Conservation (phyloP, 1,140 invertebrate genomes). For the Phenacoccus solenopsis region DNA sequence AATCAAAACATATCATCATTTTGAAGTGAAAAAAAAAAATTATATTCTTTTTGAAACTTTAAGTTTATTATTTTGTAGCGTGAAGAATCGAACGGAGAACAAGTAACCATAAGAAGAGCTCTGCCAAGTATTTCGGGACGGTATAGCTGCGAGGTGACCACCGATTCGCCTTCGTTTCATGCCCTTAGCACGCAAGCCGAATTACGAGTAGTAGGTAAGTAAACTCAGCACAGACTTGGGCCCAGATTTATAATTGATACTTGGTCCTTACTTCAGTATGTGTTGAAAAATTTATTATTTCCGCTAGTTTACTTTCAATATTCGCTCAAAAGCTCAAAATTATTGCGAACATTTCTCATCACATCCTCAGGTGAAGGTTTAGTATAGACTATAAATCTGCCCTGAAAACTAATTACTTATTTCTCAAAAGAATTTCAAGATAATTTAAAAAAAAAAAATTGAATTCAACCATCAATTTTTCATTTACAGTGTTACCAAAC, state of each 20-base stretch:
- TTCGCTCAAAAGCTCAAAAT: too few relatives aligned
- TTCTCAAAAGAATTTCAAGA: not conserved
- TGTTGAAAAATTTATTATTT: too few relatives aligned
- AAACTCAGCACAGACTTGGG: too few relatives aligned
- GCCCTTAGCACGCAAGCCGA: constrained; percentile 22
- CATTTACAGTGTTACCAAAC: constrained; percentile 8
- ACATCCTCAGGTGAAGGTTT: too few relatives aligned
- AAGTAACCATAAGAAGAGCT: constrained; percentile 56
- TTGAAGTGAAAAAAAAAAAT: too few relatives aligned
- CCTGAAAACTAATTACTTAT: not conserved
- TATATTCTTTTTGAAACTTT: too few relatives aligned
- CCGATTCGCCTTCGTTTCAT: constrained; percentile 55
- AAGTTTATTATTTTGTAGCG: constrained; percentile 36
- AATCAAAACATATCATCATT: too few relatives aligned
- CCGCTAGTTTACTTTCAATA: too few relatives aligned
- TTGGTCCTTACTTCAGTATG: too few relatives aligned
- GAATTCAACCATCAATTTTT: not conserved
- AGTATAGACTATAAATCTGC: too few relatives aligned
- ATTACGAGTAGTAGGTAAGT: constrained; percentile 28
- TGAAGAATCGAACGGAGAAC: constrained; percentile 53
- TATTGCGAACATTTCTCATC: too few relatives aligned
- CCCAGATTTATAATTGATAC: too few relatives aligned
- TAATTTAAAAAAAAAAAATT: not conserved
- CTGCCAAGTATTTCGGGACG: constrained; percentile 58
- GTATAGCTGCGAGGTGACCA: constrained; percentile 75